Evolutionary conservation across 1,140 invertebrate species (phyloP).

Genomic region (Drosophila sechellia): DNA sequence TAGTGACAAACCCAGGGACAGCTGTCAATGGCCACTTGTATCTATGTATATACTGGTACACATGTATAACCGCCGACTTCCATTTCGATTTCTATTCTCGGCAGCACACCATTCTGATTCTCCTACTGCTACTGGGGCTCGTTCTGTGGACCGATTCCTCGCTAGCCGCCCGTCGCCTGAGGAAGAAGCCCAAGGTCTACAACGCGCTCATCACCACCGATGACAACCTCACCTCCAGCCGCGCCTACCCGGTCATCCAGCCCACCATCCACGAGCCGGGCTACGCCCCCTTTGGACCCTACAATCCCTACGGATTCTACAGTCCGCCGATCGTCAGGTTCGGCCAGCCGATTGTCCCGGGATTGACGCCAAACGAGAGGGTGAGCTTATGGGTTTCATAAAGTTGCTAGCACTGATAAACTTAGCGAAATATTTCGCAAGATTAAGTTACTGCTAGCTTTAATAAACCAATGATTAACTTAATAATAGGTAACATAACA

Average conservation of each 20-base stretch:
- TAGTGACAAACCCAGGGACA: conserved; percentile 63
- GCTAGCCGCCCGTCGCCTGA: conserved; percentile 74
- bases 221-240: conserved; percentile 89
- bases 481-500: not conserved
- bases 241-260: conserved; percentile 89
- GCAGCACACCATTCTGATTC: conserved; percentile 48
- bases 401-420: too few species aligned
- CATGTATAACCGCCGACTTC: conserved; percentile 1
- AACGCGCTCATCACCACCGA: conserved; percentile 91
- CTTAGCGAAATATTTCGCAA: too few species aligned
- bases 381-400: conserved; percentile 29
- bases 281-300: conserved; percentile 79
- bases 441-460: too few species aligned
- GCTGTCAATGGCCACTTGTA: conserved; percentile 16
- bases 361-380: conserved; percentile 64
- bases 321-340: conserved; percentile 84
- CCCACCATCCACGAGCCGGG: conserved; percentile 87
- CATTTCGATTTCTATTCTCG: conserved; percentile 20
- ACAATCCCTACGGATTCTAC: conserved; percentile 73
- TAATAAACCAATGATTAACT: too few species aligned
- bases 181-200: conserved; percentile 89
- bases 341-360: conserved; percentile 72
- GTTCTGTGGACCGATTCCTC: conserved; percentile 38
- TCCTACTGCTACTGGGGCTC: conserved; percentile 50
- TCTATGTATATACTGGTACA: too few species aligned